These are phyloP conservation scores for Scaeva pyrastri DNA, from an alignment of 2,888 invertebrate species.

Conservation along the genomic window DNA sequence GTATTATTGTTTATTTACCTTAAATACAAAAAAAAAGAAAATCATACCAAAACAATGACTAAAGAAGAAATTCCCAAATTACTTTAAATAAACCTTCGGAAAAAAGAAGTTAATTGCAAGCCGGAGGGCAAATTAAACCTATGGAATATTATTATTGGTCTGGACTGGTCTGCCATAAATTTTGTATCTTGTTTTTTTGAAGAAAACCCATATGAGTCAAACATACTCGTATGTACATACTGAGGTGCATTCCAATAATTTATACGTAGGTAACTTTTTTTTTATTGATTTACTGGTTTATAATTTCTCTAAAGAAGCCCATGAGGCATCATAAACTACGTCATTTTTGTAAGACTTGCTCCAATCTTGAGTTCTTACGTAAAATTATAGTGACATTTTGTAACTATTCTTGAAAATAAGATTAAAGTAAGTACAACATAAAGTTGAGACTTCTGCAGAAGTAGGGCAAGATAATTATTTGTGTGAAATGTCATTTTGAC, in stretches of 20 bases:
- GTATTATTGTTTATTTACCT: background rate
- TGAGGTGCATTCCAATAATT: too few species aligned
- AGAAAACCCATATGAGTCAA: slow-evolving; percentile 5
- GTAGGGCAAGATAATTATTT: too few species aligned
- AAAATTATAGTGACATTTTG: too few species aligned
- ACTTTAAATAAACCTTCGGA: background rate
- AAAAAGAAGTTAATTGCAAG: background rate
- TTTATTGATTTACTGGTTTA: background rate
- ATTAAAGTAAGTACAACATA: too few species aligned
- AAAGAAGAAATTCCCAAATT: slow-evolving; percentile 1
- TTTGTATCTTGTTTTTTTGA: background rate
- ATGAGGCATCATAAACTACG: background rate
- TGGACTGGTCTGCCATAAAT: background rate
- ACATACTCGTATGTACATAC: background rate
- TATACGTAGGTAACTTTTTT: too few species aligned
- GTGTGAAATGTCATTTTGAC: too few species aligned
- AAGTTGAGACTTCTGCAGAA: too few species aligned
- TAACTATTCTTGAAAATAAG: too few species aligned
- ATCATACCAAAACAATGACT: background rate
- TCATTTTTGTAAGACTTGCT: too few species aligned
- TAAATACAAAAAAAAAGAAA: background rate
- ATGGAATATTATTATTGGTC: background rate
- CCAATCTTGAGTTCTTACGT: too few species aligned
- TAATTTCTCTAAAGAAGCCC: background rate
- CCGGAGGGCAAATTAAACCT: background rate